phyloP scores from a whole-genome alignment of 1,140 invertebrate species.

The Hyles euphorbiae region DNA sequence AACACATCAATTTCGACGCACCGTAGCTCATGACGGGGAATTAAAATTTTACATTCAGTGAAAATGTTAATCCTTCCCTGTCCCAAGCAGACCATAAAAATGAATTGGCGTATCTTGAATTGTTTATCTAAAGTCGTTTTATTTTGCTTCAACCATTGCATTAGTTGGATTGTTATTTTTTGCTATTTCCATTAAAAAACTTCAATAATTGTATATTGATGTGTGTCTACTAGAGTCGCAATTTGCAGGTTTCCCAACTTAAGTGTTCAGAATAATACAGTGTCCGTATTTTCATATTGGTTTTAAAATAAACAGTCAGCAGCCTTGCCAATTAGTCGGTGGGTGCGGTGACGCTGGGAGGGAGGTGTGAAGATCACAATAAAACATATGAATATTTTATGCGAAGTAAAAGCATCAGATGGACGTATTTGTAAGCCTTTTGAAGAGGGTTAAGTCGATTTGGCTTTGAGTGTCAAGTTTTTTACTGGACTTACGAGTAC shows the following conservation, averaged over 20 bases:
- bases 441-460: conserved; percentile 64
- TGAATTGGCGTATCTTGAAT: conserved; percentile 49
- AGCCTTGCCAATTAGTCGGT: no score
- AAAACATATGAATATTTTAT: conserved; percentile 53
- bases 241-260: no score
- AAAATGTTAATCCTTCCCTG: conserved; percentile 57
- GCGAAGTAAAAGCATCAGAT: conserved; percentile 49
- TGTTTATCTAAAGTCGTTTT: conserved; percentile 30
- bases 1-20: conserved; percentile 49
- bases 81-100: conserved; percentile 53
- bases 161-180: not conserved
- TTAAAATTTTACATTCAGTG: conserved; percentile 61
- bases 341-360: not conserved
- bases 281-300: no score
- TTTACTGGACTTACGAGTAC: conserved; percentile 36
- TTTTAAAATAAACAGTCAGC: no score
- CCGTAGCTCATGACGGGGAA: conserved; percentile 44
- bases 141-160: conserved; percentile 2
- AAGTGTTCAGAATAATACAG: no score
- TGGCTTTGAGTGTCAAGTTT: conserved; percentile 60
- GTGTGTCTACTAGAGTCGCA: no score
- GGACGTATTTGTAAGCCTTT: conserved; percentile 53
- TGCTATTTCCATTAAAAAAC: not conserved
- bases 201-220: no score
- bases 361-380: conserved; percentile 49